Percentiles rank a stretch among this genome's conserved stretches.
phyloP scores from a whole-genome alignment of 1,140 invertebrate species.

The Saccostrea cuccullata region DNA sequence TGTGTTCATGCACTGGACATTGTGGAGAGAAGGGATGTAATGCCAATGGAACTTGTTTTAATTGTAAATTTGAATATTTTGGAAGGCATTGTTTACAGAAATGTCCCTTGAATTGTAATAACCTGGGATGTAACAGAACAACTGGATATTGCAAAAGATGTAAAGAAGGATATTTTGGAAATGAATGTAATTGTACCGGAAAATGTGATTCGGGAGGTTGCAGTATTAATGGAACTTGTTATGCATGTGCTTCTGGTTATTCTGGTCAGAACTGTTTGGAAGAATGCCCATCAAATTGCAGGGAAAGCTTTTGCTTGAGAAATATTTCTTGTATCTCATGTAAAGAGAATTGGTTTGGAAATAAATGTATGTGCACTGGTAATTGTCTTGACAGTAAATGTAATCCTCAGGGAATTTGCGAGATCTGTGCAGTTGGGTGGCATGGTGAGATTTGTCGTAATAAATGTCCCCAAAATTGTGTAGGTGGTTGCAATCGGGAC shows the following conservation, averaged over 20 bases:
- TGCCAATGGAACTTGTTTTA: slow-evolving; percentile 26
- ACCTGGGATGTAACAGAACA: neutral
- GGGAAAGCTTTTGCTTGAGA: neutral
- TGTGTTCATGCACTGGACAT: slow-evolving; percentile 42
- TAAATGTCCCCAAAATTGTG: slow-evolving; percentile 7
- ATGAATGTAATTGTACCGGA: slow-evolving; percentile 35
- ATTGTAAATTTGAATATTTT: slow-evolving; percentile 35
- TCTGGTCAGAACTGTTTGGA: slow-evolving; percentile 24
- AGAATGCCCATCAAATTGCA: slow-evolving; percentile 36
- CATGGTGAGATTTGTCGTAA: slow-evolving; percentile 24
- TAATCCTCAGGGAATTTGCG: slow-evolving; percentile 31
- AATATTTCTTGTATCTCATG: neutral
- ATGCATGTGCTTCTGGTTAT: neutral
- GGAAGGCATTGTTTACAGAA: slow-evolving; percentile 35
- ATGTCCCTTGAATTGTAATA: slow-evolving; percentile 46
- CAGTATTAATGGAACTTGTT: slow-evolving; percentile 37
- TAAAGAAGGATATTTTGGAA: slow-evolving; percentile 28
- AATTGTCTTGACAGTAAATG: slow-evolving; percentile 35
- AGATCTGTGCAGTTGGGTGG: slow-evolving; percentile 27
- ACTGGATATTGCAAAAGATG: slow-evolving; percentile 37
- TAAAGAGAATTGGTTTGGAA: slow-evolving; percentile 36
- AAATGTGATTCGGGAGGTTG: slow-evolving; percentile 29
- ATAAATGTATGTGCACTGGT: slow-evolving; percentile 38
- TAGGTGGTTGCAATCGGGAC: neutral
- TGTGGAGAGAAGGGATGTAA: slow-evolving; percentile 41